Evolutionary conservation across 2,113 vertebrate species (phyloP), one percentile per base, ranked within the genome.

Genomic region (Hiodon tergisus): DNA sequence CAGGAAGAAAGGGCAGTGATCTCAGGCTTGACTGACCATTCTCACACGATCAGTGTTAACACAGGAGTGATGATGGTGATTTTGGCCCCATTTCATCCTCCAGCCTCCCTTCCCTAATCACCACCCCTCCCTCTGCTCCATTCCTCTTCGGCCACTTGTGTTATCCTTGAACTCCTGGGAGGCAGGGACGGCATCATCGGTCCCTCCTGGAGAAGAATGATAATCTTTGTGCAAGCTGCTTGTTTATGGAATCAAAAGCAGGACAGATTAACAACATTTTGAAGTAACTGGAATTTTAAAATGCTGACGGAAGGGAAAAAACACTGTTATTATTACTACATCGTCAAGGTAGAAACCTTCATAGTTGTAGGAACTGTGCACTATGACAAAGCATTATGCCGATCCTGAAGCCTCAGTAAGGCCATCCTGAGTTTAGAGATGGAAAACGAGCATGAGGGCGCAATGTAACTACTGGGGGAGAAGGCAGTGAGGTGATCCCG

Each of bases 281-380:
- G 57, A 60, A 72, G 55, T 71, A 62, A 67, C 31, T 75, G 31
- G 59, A 73, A 62, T 72, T 72, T 72, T 60, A 72, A 72, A 59
- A 72, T 55, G 57, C 55, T 13, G 53, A 48, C 5, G 3, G 73
- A 55, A 47, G 3, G 60, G 31, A 51, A 17, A 58, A 46, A 16
- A 11, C 54, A 31, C 11, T 48, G 69, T 14, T 55, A 13, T 59
- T 71, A 59, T 71, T 71, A 59, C 55, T 17, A 6, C 48, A 17
- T 47, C 3, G 69, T 59, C 54, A 58, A 71, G 69, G 48, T 31
- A 53, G 31, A 54, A 47, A 17, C 55, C 55, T 10, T 16, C 13
- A 48, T 48, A 9, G 69, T 69, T 17, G 57, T 53, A 52, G 3
- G 50, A 52, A 55, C n/a, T 16, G 17, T 2, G 51, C 54, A 31